Evolutionary conservation across 2,113 vertebrate species (phyloP).

Genomic region (Acrocephalus kingi): DNA sequence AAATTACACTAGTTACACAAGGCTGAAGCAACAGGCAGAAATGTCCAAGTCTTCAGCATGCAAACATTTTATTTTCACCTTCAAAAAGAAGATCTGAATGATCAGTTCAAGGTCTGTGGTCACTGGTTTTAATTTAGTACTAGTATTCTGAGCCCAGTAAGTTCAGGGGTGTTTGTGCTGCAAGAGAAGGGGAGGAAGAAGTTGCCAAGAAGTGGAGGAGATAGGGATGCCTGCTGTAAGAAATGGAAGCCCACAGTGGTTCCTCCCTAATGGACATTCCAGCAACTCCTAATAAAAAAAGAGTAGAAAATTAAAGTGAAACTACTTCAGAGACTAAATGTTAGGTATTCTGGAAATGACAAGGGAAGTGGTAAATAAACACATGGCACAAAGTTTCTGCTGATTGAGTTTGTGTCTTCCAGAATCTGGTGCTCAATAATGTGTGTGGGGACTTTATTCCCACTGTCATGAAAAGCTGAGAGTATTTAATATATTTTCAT

Average conservation of each 20-base stretch:
- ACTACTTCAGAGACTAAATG: background rate
- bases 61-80: background rate
- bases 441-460: fast-evolving
- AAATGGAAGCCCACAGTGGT: background rate
- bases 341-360: background rate
- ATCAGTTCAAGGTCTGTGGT: background rate
- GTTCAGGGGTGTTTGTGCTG: background rate
- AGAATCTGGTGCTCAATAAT: background rate
- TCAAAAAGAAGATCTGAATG: background rate
- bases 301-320: background rate
- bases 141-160: background rate
- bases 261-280: background rate
- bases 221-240: background rate
- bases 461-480: background rate
- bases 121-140: background rate
- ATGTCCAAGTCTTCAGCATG: background rate
- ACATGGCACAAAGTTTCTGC: background rate
- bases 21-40: background rate
- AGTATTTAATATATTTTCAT: background rate
- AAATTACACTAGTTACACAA: background rate
- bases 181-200: background rate
- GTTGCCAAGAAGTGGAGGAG: background rate
- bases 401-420: background rate
- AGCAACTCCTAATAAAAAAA: background rate
- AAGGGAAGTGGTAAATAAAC: background rate